Percentiles rank a stretch among this genome's conserved stretches.
phyloP scores from a whole-genome alignment of 2,113 vertebrate species.

The Microtus oregoni region DNA sequence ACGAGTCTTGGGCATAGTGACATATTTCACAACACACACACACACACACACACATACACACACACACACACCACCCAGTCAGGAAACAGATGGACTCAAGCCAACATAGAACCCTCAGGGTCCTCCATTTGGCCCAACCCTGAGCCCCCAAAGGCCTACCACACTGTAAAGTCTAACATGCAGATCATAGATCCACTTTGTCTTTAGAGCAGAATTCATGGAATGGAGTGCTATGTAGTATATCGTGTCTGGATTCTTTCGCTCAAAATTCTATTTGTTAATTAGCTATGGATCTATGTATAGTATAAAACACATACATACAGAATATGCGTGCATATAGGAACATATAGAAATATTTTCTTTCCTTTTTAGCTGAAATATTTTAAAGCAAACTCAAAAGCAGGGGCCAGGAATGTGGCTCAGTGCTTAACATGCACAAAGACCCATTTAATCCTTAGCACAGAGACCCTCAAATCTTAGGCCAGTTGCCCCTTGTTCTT shows the following conservation, averaged over 20 bases:
- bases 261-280: background rate
- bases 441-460: background rate
- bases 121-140: background rate
- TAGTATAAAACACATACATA: background rate
- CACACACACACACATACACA: too few relatives aligned
- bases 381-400: conserved; percentile 18
- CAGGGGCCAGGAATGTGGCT: background rate
- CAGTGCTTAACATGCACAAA: background rate
- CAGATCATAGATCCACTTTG: background rate
- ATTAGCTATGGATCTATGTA: background rate
- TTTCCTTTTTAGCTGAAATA: conserved; percentile 34
- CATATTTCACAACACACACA: background rate
- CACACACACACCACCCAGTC: background rate
- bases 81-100: background rate
- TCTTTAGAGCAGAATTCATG: background rate
- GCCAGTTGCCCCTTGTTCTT: background rate
- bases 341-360: background rate
- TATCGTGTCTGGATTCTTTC: background rate
- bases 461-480: background rate
- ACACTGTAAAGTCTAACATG: background rate
- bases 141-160: too few relatives aligned
- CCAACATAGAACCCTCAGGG: background rate
- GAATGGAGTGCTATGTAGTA: background rate
- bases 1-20: background rate
- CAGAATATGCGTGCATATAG: background rate